Percentiles rank a stretch among this genome's conserved stretches.
Conservation (phyloP, 1,140 invertebrate genomes). For the Hypothenemus hampei region DNA sequence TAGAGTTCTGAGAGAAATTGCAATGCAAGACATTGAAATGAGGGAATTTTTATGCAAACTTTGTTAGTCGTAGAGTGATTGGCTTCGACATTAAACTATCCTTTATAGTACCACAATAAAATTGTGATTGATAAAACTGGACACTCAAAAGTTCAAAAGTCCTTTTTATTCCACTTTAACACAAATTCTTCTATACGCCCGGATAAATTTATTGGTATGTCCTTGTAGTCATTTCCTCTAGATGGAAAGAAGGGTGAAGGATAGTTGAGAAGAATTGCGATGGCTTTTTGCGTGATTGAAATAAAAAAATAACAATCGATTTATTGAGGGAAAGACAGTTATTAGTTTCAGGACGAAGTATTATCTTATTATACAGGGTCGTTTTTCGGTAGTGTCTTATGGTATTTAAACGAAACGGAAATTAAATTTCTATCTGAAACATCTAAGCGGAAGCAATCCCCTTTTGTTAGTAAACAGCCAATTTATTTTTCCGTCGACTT, state of each 20-base stretch:
- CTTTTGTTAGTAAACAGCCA: constrained; percentile 6
- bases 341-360: constrained; percentile 15
- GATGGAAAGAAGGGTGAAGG: constrained; percentile 16
- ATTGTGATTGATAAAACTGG: constrained; percentile 1
- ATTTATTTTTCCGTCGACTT: constrained; percentile 3
- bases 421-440: constrained; percentile 1
- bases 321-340: constrained; percentile 8
- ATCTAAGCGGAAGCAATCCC: constrained; percentile 5
- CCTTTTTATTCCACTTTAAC: constrained; percentile 10
- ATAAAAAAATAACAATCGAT: constrained; percentile 22
- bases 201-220: constrained; percentile 16
- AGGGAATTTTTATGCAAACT: not conserved
- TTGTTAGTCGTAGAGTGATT: not conserved
- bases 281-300: constrained; percentile 23
- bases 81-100: too few relatives aligned
- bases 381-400: not conserved
- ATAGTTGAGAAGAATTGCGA: constrained; percentile 21
- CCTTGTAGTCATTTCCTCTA: constrained; percentile 8
- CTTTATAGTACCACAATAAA: too few relatives aligned
- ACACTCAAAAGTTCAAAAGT: constrained; percentile 6
- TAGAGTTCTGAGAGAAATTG: constrained; percentile 6
- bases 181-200: constrained; percentile 15
- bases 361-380: not conserved
- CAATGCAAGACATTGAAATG: constrained; percentile 13
- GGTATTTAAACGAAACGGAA: constrained; percentile 1